phyloP scores from a whole-genome alignment of 2,797 vertebrate genomes.

The Cossypha polioptera region DNA sequence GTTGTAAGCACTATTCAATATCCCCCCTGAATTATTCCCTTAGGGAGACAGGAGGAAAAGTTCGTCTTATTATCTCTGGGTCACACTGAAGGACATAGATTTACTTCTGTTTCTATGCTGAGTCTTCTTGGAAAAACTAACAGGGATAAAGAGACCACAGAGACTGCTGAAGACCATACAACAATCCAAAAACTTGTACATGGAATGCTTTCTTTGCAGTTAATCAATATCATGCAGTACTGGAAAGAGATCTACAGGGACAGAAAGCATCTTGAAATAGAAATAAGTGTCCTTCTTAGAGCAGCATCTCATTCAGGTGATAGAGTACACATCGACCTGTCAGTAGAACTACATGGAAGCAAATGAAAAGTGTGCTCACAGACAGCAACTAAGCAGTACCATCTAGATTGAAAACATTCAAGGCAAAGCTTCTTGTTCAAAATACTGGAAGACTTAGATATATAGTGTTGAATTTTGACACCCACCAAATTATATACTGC shows the following conservation, averaged over 20 bases:
- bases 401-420: background rate
- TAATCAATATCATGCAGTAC: background rate
- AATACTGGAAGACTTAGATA: background rate
- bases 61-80: background rate
- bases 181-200: background rate
- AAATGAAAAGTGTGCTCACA: background rate
- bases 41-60: background rate
- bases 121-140: background rate
- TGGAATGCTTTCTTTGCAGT: background rate
- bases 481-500: fast-evolving
- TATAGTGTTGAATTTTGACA: background rate
- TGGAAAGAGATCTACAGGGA: background rate
- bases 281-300: background rate
- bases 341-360: background rate
- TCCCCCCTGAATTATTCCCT: background rate
- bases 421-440: background rate
- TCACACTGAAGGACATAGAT: background rate
- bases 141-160: background rate
- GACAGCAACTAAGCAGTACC: background rate
- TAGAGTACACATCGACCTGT: background rate
- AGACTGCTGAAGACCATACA: background rate
- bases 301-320: background rate
- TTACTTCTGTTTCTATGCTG: background rate
- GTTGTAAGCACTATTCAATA: background rate
- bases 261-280: background rate